phyloP scores from a whole-genome alignment of 2,888 invertebrate genomes.

The Drosophila picticornis region DNA sequence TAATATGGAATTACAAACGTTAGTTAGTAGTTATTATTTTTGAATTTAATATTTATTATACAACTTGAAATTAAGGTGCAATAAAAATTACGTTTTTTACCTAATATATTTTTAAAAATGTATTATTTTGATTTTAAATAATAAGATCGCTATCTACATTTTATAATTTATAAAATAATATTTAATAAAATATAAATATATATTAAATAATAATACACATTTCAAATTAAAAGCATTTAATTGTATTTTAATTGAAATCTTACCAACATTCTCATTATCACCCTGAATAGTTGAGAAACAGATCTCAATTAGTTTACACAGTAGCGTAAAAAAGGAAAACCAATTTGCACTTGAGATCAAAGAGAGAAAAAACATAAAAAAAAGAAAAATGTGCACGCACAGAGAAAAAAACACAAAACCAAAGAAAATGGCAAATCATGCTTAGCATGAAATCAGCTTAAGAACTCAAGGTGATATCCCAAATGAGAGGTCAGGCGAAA shows the following conservation, averaged over 20 bases:
- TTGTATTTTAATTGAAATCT: not conserved
- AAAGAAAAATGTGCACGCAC: slow-evolving; percentile 17
- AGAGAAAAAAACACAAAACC: slow-evolving; percentile 18
- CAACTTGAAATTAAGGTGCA: not conserved
- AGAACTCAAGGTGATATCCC: slow-evolving; percentile 63
- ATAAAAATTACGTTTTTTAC: not conserved
- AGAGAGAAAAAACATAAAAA: slow-evolving; percentile 22
- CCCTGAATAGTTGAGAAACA: not conserved
- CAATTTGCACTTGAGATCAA: slow-evolving; percentile 64
- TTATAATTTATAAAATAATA: too few relatives aligned
- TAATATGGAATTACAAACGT: not conserved
- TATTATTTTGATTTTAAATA: too few relatives aligned
- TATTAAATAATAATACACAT: too few relatives aligned
- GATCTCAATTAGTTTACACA: slow-evolving; percentile 48
- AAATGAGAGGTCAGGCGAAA: slow-evolving; percentile 53
- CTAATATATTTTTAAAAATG: not conserved
- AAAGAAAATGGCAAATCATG: slow-evolving; percentile 67
- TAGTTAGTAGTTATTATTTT: not conserved
- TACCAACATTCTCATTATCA: not conserved
- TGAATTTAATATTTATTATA: not conserved
- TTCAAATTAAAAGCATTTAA: not conserved
- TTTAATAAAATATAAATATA: too few relatives aligned
- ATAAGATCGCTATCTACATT: too few relatives aligned
- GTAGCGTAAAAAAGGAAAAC: slow-evolving; percentile 45
- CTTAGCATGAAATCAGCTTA: slow-evolving; percentile 78